Evolutionary conservation across 1,140 invertebrate species (phyloP), one percentile per base, ranked within the genome.

Genomic region (Apis laboriosa): DNA sequence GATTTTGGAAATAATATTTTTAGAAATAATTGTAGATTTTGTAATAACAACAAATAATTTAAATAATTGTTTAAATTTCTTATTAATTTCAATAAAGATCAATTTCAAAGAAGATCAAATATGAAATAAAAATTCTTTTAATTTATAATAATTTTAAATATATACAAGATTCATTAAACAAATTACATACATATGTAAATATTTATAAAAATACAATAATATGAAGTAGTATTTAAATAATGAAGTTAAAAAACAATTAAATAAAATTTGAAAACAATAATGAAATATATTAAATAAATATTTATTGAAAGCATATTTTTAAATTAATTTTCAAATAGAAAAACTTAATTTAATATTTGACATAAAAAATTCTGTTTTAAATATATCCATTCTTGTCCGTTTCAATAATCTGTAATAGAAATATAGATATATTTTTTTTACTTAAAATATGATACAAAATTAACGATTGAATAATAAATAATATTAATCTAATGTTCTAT

Each of bases 311-410:
- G 49, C 56, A 34, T 72, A 8, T 55, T 43, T 15, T 56, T 7
- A 70, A 43, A 75, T 74, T 49, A 9, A 61, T 12, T 72, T 70
- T 19, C 5, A 12, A 17, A 5, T 70, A 34, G 34, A 60, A 43
- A 61, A 72, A 2, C 49, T 49, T 2, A 13, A 28, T 34, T 74
- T 2, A 19, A 17, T 21, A 58, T 73, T 53, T 94, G 91, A 96
- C 51, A 95, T 97, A 93, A 97, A 98, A 93, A 98, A 98, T 94
- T 98, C 97, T 60, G 95, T 95, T 94, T 98, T 99, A 81, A 96
- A 96, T 90, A 98, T 97, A 43, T 93, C 98, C 97, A 92, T 98
- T 97, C 93, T 98, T 97, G 94, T 98, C 98, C 95, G 98, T 96
- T 92, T 98, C 97, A 91, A 99, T 96, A 86, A 97, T 96, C 97